A percentile compares a stretch with the other conserved stretches of the same genome.
Conservation (phyloP, 2,888 invertebrate genomes). For the Eremobia ochroleuca region DNA sequence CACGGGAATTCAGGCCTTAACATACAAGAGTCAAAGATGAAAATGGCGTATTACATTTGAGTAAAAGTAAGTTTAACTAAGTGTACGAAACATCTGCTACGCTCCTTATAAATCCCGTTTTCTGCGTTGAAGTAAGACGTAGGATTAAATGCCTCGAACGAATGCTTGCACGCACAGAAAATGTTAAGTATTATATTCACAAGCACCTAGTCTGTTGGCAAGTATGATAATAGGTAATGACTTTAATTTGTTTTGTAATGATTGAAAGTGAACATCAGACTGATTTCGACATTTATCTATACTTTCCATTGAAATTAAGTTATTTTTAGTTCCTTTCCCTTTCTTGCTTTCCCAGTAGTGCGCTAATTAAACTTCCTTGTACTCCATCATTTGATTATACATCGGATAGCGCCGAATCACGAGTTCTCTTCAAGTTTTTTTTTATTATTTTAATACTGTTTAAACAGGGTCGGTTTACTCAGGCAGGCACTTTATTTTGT, state of each 20-base stretch:
- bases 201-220: constrained; percentile 15
- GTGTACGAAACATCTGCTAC: constrained; percentile 69
- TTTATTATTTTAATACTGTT: neutral
- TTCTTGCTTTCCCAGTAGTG: neutral
- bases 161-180: constrained; percentile 48
- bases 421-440: neutral
- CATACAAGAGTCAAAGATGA: constrained; percentile 9
- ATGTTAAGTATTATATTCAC: constrained; percentile 36
- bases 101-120: constrained; percentile 68
- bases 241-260: constrained; percentile 6
- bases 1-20: constrained; percentile 39
- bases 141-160: constrained; percentile 66
- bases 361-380: constrained; percentile 17
- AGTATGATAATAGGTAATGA: constrained; percentile 1
- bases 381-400: constrained; percentile 34
- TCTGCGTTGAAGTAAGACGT: constrained; percentile 66
- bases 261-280: neutral
- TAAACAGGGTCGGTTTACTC: too few species aligned
- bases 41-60: constrained; percentile 19
- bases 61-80: constrained; percentile 62
- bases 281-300: neutral
- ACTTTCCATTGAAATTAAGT: constrained; percentile 6
- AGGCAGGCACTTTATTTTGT: too few species aligned
- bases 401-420: neutral
- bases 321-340: neutral